Evolutionary conservation across 2,888 invertebrate species (phyloP), one percentile per base, ranked within the genome.

Genomic region (Ormia ochracea): DNA sequence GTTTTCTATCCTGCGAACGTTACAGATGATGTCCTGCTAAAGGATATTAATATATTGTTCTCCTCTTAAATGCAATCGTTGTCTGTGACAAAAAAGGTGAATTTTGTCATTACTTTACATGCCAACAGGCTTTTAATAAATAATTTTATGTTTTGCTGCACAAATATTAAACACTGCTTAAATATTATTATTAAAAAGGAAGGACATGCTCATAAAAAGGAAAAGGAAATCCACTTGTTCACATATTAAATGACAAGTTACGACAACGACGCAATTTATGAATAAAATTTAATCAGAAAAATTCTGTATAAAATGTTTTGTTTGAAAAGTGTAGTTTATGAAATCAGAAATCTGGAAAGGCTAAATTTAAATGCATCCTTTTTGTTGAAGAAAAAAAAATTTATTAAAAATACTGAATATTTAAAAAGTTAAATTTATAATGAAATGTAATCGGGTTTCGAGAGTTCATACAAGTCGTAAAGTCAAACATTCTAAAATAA

Each of bases 51-150:
- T 72, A 76, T 66, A 76, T 63, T 70, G 72, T 61, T 41, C 41
- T 28, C 36, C 31, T 61, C 31, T 43, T 31, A 36, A 72, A 52
- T 69, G 79, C 38, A 54, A 59, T 68, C 54, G 48, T 48, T 72
- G 48, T 70, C 41, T 69, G 65, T 56, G 63, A 56, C 54, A 52
- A 68, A 41, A 48, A 76, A 80, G 80, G 76, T 76, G 76, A 68
- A 80, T 63, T 69, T 68, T 73, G 72, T 76, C 72, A 77, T 75
- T 78, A 58, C 75, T 72, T 59, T 79, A 81, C 82, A 87, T 87
- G 85, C 87, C 87, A 86, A 84, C 86, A 87, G 87, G 86, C 86
- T 85, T 86, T 87, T 86, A 86, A 86, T 86, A 87, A 74, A 85
- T 84, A 84, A 87, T 87, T 87, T 87, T 82, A 86, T 85, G 85